Evolutionary conservation across 2,888 invertebrate genomes (phyloP).

Genomic region (Brenthis ino): DNA sequence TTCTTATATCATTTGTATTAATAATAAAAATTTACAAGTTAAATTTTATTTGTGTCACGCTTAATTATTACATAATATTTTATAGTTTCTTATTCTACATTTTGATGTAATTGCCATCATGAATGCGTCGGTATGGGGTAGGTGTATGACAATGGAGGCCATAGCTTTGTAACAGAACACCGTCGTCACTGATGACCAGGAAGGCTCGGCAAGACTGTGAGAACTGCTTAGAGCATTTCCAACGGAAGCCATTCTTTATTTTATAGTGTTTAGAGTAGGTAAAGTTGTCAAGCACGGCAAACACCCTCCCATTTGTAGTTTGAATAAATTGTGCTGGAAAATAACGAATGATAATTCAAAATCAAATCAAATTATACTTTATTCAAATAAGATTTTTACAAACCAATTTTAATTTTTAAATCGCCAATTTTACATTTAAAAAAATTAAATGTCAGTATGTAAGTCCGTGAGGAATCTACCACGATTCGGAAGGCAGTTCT

Average conservation of each 20-base stretch:
- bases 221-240: conserved; percentile 48
- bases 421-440: too few species aligned
- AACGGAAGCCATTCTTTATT: conserved; percentile 43
- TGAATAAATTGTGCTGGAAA: conserved; percentile 44
- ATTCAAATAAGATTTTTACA: too few species aligned
- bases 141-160: conserved; percentile 47
- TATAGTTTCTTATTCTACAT: too few species aligned
- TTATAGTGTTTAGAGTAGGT: conserved; percentile 48
- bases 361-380: neutral
- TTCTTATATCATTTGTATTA: neutral
- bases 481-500: too few species aligned
- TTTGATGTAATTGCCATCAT: too few species aligned
- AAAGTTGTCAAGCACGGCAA: conserved; percentile 42
- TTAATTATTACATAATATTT: conserved; percentile 11
- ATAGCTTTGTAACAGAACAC: conserved; percentile 40
- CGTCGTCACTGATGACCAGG: conserved; percentile 42
- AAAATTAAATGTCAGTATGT: too few species aligned
- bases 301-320: conserved; percentile 40
- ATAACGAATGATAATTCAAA: conserved; percentile 2
- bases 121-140: conserved; percentile 31
- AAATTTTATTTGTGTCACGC: neutral
- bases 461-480: too few species aligned
- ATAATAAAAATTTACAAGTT: too few species aligned
- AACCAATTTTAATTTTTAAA: too few species aligned
- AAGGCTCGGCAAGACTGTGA: conserved; percentile 46